Evolutionary conservation across 1,140 invertebrate genomes (phyloP).

Genomic region (Drosophila leontia): DNA sequence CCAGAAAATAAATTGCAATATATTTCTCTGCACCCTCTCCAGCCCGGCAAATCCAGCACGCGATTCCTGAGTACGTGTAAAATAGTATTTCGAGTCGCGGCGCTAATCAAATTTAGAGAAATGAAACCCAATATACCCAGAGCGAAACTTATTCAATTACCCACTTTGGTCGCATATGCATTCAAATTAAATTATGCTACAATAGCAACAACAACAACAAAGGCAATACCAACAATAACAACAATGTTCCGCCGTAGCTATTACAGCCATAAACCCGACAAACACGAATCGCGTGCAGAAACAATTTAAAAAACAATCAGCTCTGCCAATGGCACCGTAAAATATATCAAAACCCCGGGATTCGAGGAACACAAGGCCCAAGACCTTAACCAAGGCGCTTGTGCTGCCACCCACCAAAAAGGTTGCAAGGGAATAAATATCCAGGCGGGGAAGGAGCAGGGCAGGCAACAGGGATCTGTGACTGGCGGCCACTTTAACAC

Average conservation of each 20-base stretch:
- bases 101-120: conserved; percentile 76
- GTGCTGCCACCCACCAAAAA: conserved; percentile 29
- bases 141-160: conserved; percentile 80
- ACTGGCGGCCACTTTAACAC: conserved; percentile 75
- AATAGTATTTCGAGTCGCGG: conserved; percentile 57
- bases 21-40: conserved; percentile 23
- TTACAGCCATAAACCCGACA: conserved; percentile 82
- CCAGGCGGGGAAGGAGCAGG: neutral
- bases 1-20: conserved; percentile 54
- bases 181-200: conserved; percentile 83
- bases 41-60: conserved; percentile 13
- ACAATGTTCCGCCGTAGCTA: conserved; percentile 69
- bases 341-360: conserved; percentile 45
- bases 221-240: conserved; percentile 31
- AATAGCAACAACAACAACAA: conserved; percentile 31
- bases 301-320: conserved; percentile 84
- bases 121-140: conserved; percentile 35
- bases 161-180: conserved; percentile 75
- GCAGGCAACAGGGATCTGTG: conserved; percentile 19
- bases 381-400: conserved; percentile 42
- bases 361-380: conserved; percentile 32
- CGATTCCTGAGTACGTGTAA: conserved; percentile 43
- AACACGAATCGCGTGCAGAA: conserved; percentile 83
- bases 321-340: conserved; percentile 67
- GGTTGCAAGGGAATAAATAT: conserved; percentile 14